A percentile compares a stretch with the other conserved stretches of the same genome.
Conservation (phyloP, 53 echinoderm and acorn worm genomes). For the Crossaster papposus region DNA sequence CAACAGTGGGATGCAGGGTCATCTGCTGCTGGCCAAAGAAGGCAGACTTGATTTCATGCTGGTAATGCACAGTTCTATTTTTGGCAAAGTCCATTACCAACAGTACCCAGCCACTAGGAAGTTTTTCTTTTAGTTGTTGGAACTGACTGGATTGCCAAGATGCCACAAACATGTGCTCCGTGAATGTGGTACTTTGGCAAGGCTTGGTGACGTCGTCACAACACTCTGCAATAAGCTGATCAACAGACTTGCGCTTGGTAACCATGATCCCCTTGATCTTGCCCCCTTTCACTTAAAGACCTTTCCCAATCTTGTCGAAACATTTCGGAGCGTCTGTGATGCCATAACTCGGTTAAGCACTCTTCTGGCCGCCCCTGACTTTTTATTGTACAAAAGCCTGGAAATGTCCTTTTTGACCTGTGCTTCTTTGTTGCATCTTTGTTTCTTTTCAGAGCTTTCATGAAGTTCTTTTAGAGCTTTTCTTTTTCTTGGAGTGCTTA, state of each 20-base stretch:
- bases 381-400: constrained; percentile 22
- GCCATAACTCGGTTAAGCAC: constrained; percentile 35
- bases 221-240: constrained; percentile 39
- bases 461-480: constrained; percentile 19
- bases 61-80: constrained; percentile 52
- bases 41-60: constrained; percentile 71
- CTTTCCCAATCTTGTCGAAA: constrained; percentile 46
- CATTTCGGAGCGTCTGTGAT: constrained; percentile 30
- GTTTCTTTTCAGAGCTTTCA: constrained; percentile 31
- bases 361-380: constrained; percentile 16
- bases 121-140: constrained; percentile 59
- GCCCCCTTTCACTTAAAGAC: constrained; percentile 11
- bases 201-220: constrained; percentile 35
- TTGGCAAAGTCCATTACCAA: constrained; percentile 76
- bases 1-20: constrained; percentile 64
- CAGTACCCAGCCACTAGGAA: constrained; percentile 53
- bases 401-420: constrained; percentile 21
- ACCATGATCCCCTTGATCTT: constrained; percentile 46
- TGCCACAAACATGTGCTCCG: constrained; percentile 44
- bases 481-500: constrained; percentile 46
- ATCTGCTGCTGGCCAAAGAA: constrained; percentile 53
- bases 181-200: constrained; percentile 49
- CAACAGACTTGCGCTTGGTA: constrained; percentile 47
- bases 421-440: constrained; percentile 30
- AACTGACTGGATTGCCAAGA: constrained; percentile 64